Evolutionary conservation across 2,888 invertebrate genomes (phyloP), one percentile per base, ranked within the genome.

Genomic region (Abrostola triplasia): DNA sequence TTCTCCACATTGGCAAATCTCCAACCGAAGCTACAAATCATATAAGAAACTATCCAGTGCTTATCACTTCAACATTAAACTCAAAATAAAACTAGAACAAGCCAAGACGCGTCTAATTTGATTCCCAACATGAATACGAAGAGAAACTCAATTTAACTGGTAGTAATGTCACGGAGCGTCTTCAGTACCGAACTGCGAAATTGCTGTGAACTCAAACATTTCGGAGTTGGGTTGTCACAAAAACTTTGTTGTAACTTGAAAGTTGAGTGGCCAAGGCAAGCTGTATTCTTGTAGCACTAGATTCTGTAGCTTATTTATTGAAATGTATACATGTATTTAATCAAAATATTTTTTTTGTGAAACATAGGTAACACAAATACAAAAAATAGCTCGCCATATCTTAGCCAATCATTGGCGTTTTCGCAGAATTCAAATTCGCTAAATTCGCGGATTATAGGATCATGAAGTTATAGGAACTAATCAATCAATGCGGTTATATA

Each of bases 171-270:
- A 73, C 78, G 74, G 70, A 74, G 65, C 77, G 73, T 62, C 77
- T 73, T 73, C 77, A 79, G 78, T 71, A 77, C 67, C 77, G 76
- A 81, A 80, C 83, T 83, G 79, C 82, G 76, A 85, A 88, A 88
- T 88, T 86, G 85, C 86, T 86, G 77, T 83, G 77, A 87, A 87
- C 83, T 85, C 85, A 85, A 86, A 85, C 85, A 86, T 87, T 88
- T 86, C 83, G 79, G 79, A 90, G 89, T 90, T 87, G 83, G 85
- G 86, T 84, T 90, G 90, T 92, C 90, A 88, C 88, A 90, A 90
- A 90, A 92, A 91, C 90, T 91, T 92, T 86, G 78, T 73, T 67
- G 57, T 53, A 50, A 74, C 79, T 73, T 68, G 59, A 63, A 53
- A 71, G 72, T 67, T 62, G 61, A 66, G 70, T 56, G 64, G 53